Base-by-base conservation (phyloP, 2,113 vertebrate species). In the Mobula birostris region DNA sequence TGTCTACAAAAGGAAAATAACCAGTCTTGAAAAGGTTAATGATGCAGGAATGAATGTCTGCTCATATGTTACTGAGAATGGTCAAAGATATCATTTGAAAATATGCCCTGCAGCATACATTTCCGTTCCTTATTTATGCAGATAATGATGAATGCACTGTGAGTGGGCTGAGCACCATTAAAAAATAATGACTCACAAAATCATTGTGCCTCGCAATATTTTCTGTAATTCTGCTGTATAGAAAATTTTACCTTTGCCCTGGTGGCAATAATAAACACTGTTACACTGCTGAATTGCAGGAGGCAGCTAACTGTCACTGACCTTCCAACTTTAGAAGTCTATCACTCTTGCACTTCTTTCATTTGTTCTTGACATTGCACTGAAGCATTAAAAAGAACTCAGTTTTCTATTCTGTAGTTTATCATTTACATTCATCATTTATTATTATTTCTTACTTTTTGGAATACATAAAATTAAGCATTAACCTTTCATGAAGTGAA, bases 181-280 rank as follows among this genome's bases (percentile, higher is more conserved):
- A 93, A 93, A 74, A 93, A 74, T 93, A 93, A 93, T 74, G 91
- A 93, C 12, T 93, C 70, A 93, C 66, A 93, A 93, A 93, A 93
- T 93, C 15, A 21, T 93, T 93, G 40, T 76, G 70, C 17, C 68
- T 93, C 29, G 91, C 70, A 74, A 74, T 56, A 56, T 56, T 56
- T 56, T 56, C 90, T 48, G 19, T 72, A 68, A 19, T 40, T 19
- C 66, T 72, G 15, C 63, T 29, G 68, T 36, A 92, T 68, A 66
- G 63, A 92, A 27, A 74, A 66, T 90, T 90, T 90, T 19, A 27
- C 29, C 85, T 66, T 63, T 76, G 68, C 91, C 6, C 91, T 27
- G 70, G 36, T 48, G 40, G 40, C 91, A 74, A 70, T 76, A 74
- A 93, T 93, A 74, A 93, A 70, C 24, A 70, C 32, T 70, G 58